Evolutionary conservation across 1,140 invertebrate species (phyloP).

Genomic region (Eulimnadia texana): DNA sequence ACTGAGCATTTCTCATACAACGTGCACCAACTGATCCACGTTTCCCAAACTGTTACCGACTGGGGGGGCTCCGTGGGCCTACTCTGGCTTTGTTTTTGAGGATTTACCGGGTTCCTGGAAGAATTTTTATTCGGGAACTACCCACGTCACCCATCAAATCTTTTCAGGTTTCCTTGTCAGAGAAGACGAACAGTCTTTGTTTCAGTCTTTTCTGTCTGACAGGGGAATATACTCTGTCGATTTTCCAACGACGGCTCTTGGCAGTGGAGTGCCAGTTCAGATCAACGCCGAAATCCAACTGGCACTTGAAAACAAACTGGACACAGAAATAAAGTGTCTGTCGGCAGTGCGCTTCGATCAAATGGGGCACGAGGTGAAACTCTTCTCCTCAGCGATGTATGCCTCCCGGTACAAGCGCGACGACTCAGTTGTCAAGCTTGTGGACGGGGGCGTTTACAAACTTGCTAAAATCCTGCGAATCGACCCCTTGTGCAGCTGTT

Average conservation of each 20-base stretch:
- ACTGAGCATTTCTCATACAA: slow-evolving; percentile 1
- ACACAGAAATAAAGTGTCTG: neutral
- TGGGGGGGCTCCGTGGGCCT: slow-evolving; percentile 8
- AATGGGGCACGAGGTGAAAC: neutral
- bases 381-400: neutral
- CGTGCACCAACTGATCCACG: neutral
- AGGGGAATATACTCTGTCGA: neutral
- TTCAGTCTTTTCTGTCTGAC: neutral
- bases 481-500: neutral
- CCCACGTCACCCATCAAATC: neutral
- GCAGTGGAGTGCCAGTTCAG: neutral
- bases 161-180: slow-evolving; percentile 2
- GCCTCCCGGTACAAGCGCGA: neutral
- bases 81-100: slow-evolving; percentile 10
- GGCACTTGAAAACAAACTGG: neutral
- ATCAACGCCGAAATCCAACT: neutral
- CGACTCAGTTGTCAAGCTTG: neutral
- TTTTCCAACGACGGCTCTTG: neutral
- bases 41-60: neutral
- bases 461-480: neutral
- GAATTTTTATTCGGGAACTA: neutral
- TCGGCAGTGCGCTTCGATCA: neutral
- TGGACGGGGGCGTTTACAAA: neutral
- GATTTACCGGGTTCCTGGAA: neutral
- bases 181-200: neutral